These are phyloP conservation scores for Heliangelus exortis DNA, from an alignment of 2,797 vertebrate genomes.

Conservation along the genomic window DNA sequence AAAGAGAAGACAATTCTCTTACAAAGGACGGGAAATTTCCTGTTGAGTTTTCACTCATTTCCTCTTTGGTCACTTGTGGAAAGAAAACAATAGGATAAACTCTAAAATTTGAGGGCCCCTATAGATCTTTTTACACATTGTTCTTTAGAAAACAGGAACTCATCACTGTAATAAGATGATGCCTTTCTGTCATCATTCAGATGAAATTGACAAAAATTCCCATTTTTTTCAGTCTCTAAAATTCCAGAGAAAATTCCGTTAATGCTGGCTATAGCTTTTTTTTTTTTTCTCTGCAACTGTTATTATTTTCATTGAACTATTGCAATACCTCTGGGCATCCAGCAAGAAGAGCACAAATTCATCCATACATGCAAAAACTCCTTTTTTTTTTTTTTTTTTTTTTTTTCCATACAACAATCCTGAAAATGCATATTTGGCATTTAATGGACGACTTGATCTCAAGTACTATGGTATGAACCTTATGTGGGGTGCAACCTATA, in stretches of 20 bases:
- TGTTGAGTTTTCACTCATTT: not conserved
- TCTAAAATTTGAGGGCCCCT: not conserved
- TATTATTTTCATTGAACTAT: slow-evolving; percentile 10
- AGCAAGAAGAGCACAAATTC: not conserved
- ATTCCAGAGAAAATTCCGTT: slow-evolving; percentile 28
- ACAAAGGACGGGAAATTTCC: not conserved
- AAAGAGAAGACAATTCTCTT: not conserved
- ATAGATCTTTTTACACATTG: not conserved
- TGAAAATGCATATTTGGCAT: not conserved
- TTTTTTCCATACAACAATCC: not conserved
- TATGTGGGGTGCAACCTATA: not conserved
- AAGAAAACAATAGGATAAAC: not conserved
- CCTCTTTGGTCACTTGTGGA: not conserved
- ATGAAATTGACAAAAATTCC: not conserved
- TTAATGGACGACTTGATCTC: not conserved
- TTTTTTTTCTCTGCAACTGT: not conserved
- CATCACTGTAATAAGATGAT: not conserved
- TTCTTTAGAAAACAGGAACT: not conserved
- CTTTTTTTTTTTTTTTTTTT: not conserved
- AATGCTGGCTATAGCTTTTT: not conserved
- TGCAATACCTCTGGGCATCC: not conserved
- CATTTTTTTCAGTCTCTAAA: not conserved
- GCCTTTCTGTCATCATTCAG: not conserved
- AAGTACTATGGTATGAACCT: not conserved
- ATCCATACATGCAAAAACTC: not conserved